A percentile compares a stretch with the other conserved stretches of the same genome.
Conservation (phyloP, 1,140 invertebrate genomes). For the Caerostris darwini region DNA sequence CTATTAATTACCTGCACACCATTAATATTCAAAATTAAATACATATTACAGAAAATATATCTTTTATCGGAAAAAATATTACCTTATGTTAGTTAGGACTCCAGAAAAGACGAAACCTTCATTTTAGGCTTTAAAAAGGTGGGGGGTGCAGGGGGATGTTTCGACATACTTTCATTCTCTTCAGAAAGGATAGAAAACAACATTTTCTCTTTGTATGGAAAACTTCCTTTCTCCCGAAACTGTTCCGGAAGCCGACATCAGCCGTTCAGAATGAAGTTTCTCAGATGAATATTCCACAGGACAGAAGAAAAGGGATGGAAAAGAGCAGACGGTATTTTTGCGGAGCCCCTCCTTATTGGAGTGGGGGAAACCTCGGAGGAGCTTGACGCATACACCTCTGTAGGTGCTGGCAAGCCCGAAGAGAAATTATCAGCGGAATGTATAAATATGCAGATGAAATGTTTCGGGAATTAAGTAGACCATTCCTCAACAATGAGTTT, state of each 20-base stretch:
- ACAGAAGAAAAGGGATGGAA: background rate
- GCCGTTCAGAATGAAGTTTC: background rate
- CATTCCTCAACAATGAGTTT: background rate
- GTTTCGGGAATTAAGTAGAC: background rate
- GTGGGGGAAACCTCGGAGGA: background rate
- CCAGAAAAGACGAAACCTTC: too few species aligned
- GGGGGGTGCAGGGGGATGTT: too few species aligned
- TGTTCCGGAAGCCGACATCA: background rate
- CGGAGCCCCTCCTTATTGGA: background rate
- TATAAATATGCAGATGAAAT: too few species aligned
- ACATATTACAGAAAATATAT: too few species aligned
- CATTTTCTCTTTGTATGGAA: background rate
- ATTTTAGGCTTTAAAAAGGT: too few species aligned
- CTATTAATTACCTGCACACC: too few species aligned
- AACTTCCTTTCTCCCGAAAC: background rate
- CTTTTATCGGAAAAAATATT: too few species aligned
- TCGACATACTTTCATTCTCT: too few species aligned
- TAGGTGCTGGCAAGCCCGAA: background rate
- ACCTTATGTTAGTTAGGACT: too few species aligned
- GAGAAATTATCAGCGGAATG: background rate
- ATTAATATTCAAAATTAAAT: too few species aligned
- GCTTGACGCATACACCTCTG: background rate
- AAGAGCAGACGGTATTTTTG: background rate
- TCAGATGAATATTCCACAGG: slow-evolving; percentile 33
- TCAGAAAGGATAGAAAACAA: background rate